A percentile compares a stretch with the other conserved stretches of the same genome.
Conservation (phyloP, 2,888 invertebrate species). For the Athripsodes cinereus region DNA sequence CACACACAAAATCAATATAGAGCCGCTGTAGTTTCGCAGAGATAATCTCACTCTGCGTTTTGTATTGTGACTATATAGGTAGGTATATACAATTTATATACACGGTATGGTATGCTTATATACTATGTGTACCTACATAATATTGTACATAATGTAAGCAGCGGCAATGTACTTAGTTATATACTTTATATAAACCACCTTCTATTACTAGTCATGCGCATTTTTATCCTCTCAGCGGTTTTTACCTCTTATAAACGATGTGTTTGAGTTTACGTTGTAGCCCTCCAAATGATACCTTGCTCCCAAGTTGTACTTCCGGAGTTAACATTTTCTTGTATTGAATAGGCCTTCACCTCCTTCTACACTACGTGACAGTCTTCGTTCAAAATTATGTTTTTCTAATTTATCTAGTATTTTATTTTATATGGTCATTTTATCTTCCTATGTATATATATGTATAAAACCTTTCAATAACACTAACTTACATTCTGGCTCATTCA, state of each 20-base stretch:
- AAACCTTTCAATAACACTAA: too few relatives aligned
- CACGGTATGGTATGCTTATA: too few relatives aligned
- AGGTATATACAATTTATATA: too few relatives aligned
- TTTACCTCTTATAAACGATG: conserved; percentile 1
- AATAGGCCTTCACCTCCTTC: too few relatives aligned
- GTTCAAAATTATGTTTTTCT: too few relatives aligned
- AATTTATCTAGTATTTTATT: too few relatives aligned
- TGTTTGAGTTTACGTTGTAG: background rate
- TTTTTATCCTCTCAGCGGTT: conserved; percentile 2
- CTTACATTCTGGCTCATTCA: too few relatives aligned
- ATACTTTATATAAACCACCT: background rate
- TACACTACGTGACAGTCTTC: too few relatives aligned
- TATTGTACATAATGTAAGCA: background rate
- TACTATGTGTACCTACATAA: background rate
- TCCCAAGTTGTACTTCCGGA: too few relatives aligned
- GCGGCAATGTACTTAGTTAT: background rate
- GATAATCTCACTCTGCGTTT: conserved; percentile 1
- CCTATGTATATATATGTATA: too few relatives aligned
- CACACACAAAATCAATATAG: background rate
- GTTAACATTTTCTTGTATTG: too few relatives aligned
- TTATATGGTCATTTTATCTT: too few relatives aligned
- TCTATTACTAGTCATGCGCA: conserved; percentile 11
- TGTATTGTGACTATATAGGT: background rate
- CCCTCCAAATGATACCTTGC: background rate
- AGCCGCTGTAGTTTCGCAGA: background rate